Evolutionary conservation across 2,888 invertebrate genomes (phyloP).

Genomic region (Lycophotia porphyrea): DNA sequence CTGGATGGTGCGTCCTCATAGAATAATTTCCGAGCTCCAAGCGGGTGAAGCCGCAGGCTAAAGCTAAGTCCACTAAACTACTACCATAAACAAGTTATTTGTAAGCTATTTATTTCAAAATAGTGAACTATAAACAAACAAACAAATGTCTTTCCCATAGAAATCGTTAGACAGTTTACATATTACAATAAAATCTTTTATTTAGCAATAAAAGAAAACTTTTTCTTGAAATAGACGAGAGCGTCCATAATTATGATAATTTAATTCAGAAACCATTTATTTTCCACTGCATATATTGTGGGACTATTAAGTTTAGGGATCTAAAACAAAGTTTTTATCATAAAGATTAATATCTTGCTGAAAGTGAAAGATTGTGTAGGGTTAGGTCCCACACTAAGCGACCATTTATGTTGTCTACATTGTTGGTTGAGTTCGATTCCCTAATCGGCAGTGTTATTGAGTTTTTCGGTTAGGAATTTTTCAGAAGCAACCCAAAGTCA

Average conservation of each 20-base stretch:
- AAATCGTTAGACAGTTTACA: conserved; percentile 24
- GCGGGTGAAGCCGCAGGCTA: not conserved
- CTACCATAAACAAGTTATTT: conserved; percentile 30
- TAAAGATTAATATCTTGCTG: conserved; percentile 38
- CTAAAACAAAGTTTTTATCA: conserved; percentile 15
- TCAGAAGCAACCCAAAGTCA: no score
- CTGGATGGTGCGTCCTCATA: no score
- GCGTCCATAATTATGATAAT: conserved; percentile 48
- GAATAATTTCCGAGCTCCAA: not conserved
- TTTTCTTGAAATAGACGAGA: conserved; percentile 14
- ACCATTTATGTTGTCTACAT: not conserved
- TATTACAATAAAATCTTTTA: conserved; percentile 45
- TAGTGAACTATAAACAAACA: conserved; percentile 39
- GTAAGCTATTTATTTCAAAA: conserved; percentile 21
- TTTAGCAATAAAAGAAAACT: conserved; percentile 52
- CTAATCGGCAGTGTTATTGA: not conserved
- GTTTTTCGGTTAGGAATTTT: no score
- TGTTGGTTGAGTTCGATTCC: not conserved
- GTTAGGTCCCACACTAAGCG: not conserved
- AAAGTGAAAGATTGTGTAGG: conserved; percentile 12
- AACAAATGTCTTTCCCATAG: conserved; percentile 31
- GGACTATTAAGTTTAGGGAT: conserved; percentile 17
- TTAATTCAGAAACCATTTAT: conserved; percentile 50
- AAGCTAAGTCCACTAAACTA: not conserved
- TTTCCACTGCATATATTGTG: conserved; percentile 33